A percentile compares a stretch with the other conserved stretches of the same genome.
Conservation (phyloP, 2,888 invertebrate genomes). For the Oegoconia quadripuncta region DNA sequence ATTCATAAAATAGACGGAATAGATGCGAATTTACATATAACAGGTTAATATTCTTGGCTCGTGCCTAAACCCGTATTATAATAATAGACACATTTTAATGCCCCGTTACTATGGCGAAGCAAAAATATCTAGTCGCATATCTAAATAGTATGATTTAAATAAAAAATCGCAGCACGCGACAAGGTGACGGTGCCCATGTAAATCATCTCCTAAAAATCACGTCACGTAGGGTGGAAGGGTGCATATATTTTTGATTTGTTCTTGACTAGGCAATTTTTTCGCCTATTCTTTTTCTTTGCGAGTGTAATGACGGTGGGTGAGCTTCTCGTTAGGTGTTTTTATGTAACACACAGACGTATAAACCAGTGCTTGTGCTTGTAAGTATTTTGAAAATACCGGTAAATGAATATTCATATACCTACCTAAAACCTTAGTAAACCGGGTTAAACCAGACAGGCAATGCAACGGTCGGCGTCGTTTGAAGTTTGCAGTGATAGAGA, state of each 20-base stretch:
- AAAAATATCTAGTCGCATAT: conserved; percentile 64
- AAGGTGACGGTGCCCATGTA: conserved; percentile 63
- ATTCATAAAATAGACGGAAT: too few relatives aligned
- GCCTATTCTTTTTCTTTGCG: conserved; percentile 47
- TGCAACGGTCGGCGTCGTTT: too few relatives aligned
- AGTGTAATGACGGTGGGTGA: conserved; percentile 28
- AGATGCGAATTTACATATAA: too few relatives aligned
- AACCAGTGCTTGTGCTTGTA: too few relatives aligned
- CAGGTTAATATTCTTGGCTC: conserved; percentile 30
- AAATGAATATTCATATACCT: too few relatives aligned
- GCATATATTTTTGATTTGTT: conserved; percentile 79
- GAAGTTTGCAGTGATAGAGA: too few relatives aligned
- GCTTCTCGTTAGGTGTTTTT: conserved; percentile 13
- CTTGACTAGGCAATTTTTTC: conserved; percentile 66
- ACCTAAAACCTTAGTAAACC: too few relatives aligned
- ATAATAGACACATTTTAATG: conserved; percentile 46
- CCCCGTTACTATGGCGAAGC: conserved; percentile 36
- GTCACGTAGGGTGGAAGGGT: conserved; percentile 73
- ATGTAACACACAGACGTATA: too few relatives aligned
- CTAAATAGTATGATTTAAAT: conserved; percentile 76
- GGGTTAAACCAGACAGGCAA: too few relatives aligned
- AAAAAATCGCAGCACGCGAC: conserved; percentile 75
- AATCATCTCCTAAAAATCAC: conserved; percentile 60
- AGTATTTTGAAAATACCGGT: too few relatives aligned
- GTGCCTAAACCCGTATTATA: conserved; percentile 43